Percentiles rank a stretch among this genome's conserved stretches.
These are phyloP conservation scores for Gobiocypris rarus DNA, from an alignment of 2,113 vertebrate genomes.

Conservation along the genomic window DNA sequence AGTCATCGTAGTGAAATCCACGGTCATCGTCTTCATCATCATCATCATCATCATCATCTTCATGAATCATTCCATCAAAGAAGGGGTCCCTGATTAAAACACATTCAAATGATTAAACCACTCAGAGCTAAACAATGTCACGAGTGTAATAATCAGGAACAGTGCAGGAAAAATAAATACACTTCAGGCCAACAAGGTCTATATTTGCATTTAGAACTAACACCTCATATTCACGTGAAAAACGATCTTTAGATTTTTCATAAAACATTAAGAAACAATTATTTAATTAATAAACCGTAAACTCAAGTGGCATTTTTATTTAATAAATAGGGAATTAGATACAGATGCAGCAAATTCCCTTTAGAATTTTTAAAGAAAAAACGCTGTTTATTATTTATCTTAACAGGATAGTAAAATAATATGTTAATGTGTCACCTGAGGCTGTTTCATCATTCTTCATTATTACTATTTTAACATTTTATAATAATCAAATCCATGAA, in stretches of 20 bases:
- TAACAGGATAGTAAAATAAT: neutral
- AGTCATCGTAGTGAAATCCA: conserved; percentile 46
- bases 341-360: no score
- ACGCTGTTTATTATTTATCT: no score
- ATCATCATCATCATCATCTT: conserved; percentile 69
- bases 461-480: neutral
- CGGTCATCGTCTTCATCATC: conserved; percentile 64
- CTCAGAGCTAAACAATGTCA: no score
- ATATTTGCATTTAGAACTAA: neutral
- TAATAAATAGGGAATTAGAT: no score
- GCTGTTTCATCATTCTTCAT: neutral
- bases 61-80: conserved; percentile 76
- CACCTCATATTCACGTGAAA: neutral
- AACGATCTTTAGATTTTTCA: neutral
- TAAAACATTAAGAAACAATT: neutral
- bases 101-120: neutral
- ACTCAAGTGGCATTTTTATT: no score
- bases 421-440: neutral
- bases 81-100: conserved; percentile 72
- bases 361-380: no score
- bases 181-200: neutral
- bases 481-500: neutral
- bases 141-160: neutral
- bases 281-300: neutral
- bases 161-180: neutral